Evolutionary conservation across 1,140 invertebrate genomes (phyloP), one percentile per base, ranked within the genome.

Genomic region (Drosophila sulfurigaster): DNA sequence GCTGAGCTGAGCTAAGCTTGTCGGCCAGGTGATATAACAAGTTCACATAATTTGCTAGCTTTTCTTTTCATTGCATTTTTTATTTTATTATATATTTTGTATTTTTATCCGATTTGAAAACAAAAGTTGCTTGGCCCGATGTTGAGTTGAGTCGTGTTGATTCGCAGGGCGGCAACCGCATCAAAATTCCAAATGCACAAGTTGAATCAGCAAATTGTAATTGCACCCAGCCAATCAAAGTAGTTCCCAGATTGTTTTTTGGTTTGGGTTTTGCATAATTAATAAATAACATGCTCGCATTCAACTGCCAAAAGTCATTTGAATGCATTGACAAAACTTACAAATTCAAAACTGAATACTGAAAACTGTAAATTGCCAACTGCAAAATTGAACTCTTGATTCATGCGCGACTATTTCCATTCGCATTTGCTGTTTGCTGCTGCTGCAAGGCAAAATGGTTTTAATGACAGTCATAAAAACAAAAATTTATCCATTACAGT

Each of bases 21-120:
- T 46, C 41, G 28, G 54, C 43, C 82, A 77, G 51, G 85, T 88
- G 83, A 88, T 88, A 88, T 89, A 88, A 88, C 85, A 88, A 89
- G 85, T 88, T 88, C 83, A 89, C 83, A 89, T 89, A 88, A 88
- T 88, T 88, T 81, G 68, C 81, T 78, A 56, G 68, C 72, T 82
- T 88, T 86, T 88, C 79, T 86, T 87, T 86, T 87, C 25, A 79
- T 65, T 82, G 66, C 79, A 85, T 62, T 72, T 65, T 65, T 76
- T 10, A 8, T 46, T 52, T 38, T 20, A 67, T 25, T 51, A 52
- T 51, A 25, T 51, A 62, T 49, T 5, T 28, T 13, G 13, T 52
- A 7, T 38, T 16, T 64, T 15, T 45, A 51, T 20, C 1, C 52
- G 30, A 13, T 56, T 38, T 35, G 20, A 48, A 60, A 45, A 77